These are phyloP conservation scores for Coenonympha glycerion DNA, from an alignment of 2,888 invertebrate genomes.

Conservation along the genomic window DNA sequence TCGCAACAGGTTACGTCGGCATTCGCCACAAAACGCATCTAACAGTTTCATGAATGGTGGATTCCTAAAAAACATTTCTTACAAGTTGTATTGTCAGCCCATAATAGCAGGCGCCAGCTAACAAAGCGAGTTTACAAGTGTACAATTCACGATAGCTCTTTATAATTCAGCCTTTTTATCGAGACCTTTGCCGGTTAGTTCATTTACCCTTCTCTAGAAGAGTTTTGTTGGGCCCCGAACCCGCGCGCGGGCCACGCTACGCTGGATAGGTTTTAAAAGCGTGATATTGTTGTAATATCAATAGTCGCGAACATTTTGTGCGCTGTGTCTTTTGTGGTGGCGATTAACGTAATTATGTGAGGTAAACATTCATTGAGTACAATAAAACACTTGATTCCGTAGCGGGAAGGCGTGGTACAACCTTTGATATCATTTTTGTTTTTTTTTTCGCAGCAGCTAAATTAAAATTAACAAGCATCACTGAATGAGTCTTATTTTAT, in stretches of 20 bases:
- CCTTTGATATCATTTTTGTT: slow-evolving; percentile 6
- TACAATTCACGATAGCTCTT: slow-evolving; percentile 73
- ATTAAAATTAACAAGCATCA: neutral
- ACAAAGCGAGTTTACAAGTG: slow-evolving; percentile 73
- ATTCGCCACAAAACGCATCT: slow-evolving; percentile 63
- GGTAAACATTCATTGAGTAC: slow-evolving; percentile 40
- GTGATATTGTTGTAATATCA: slow-evolving; percentile 72
- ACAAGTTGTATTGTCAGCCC: slow-evolving; percentile 71
- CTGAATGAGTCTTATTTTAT: neutral
- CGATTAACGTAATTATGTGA: slow-evolving; percentile 67
- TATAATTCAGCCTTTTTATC: slow-evolving; percentile 61
- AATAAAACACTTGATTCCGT: slow-evolving; percentile 32
- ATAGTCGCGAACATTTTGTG: slow-evolving; percentile 70
- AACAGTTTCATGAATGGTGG: slow-evolving; percentile 68
- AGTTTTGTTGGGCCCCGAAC: slow-evolving; percentile 31
- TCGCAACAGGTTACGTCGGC: slow-evolving; percentile 66
- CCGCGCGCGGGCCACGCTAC: slow-evolving; percentile 41
- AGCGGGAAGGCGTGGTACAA: slow-evolving; percentile 10
- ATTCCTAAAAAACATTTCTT: slow-evolving; percentile 75
- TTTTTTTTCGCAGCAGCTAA: neutral
- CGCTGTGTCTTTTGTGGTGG: slow-evolving; percentile 60
- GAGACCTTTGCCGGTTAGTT: slow-evolving; percentile 49
- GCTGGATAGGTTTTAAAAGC: slow-evolving; percentile 66
- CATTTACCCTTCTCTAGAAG: slow-evolving; percentile 36
- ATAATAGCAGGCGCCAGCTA: slow-evolving; percentile 70